Conservation (phyloP, 2,113 vertebrate species). For the Odontophorus gujanensis region DNA sequence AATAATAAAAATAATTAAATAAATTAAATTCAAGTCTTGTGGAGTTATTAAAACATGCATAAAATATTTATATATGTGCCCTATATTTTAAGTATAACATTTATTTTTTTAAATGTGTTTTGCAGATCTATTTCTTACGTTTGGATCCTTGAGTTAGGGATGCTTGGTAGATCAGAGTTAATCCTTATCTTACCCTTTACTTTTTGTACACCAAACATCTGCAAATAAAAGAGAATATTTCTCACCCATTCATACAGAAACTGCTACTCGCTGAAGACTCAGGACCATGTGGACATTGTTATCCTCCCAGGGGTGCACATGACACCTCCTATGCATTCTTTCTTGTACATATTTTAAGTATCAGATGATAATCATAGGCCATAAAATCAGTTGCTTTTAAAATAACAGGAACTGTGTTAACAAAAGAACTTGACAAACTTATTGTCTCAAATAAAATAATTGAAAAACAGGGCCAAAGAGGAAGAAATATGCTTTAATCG, state of each 20-base stretch:
- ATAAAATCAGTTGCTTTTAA: constrained; percentile 35
- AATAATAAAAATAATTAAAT: too few relatives aligned
- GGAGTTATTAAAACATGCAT: neutral
- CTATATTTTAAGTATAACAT: neutral
- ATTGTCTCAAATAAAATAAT: constrained; percentile 68
- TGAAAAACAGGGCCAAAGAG: constrained; percentile 54
- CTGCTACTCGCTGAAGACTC: neutral
- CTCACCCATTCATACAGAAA: constrained; percentile 29
- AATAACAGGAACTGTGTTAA: constrained; percentile 70
- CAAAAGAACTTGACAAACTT: constrained; percentile 58
- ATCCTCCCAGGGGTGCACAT: constrained; percentile 8
- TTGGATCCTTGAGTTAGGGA: neutral
- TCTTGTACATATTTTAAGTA: constrained; percentile 22
- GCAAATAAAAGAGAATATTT: neutral
- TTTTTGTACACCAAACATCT: constrained; percentile 8
- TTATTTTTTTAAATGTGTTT: neutral
- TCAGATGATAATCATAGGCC: constrained; percentile 16
- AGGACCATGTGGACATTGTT: neutral
- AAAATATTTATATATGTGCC: neutral
- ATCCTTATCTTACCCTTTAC: neutral
- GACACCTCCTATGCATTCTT: constrained; percentile 52
- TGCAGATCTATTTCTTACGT: neutral
- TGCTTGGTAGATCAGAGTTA: neutral
- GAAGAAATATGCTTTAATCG: constrained; percentile 76
- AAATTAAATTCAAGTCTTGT: too few relatives aligned